Base-by-base conservation (phyloP, 2,113 vertebrate species). In the Muntiacus muntjak region DNA sequence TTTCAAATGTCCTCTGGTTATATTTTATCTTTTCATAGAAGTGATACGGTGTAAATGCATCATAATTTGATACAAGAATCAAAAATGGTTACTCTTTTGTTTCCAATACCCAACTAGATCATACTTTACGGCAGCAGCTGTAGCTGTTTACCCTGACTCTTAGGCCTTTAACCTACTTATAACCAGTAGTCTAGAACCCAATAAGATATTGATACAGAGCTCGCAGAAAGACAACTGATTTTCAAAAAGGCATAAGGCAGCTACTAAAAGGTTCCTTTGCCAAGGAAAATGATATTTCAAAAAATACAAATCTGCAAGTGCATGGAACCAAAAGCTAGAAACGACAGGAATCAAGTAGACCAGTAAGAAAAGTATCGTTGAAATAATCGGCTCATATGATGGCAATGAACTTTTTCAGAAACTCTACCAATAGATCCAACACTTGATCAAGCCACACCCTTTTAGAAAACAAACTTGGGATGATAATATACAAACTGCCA, bases 401-500 rank as follows among this genome's bases (percentile, higher is more conserved):
- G 21, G 45, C 50, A 55, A 79, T 4, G 6, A 95, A 86, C 58
- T 90, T 97, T 93, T 95, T 94, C 82, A 95, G 67, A 82, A 96
- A 79, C 55, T 82, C 64, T 10, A 93, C 60, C 58, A 95, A 67
- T 47, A 87, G 52, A 89, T 94, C 78, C 40, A 83, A 55, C 40
- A 87, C 40, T 94, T 96, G 81, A 92, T 82, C 55, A 94, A 83
- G 67, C 62, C 78, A 94, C 83, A 95, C 62, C 83, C 64, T 92
- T 95, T 93, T 60, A 8, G 88, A 93, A 98, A 97, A 81, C 57
- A 92, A 43, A 94, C 36, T 95, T 26, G 50, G 50, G 36, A 89
- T 85, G 89, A 95, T 89, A 95, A 94, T 62, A 76, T 4, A 94
- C 26, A 67, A 98, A 91, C 91, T 54, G 91, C 84, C 93, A 94